Conservation (phyloP, 2,888 invertebrate genomes). For the Proisotoma minuta region DNA sequence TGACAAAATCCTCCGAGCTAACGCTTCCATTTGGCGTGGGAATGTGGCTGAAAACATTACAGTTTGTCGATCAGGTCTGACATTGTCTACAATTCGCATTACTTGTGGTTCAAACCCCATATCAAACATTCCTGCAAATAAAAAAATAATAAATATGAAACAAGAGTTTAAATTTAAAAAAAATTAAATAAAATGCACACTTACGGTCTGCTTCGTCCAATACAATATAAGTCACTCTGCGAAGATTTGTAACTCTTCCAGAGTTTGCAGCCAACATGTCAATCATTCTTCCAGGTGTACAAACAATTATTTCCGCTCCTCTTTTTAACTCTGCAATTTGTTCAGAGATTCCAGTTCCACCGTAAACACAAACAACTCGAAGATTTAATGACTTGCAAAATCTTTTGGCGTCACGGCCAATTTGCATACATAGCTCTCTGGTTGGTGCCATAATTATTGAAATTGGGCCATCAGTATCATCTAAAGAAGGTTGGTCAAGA, state of each 20-base stretch:
- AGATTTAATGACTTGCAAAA: conserved; percentile 84
- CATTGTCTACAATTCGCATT: conserved; percentile 95
- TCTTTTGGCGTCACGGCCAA: conserved; percentile 89
- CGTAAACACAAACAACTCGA: conserved; percentile 93
- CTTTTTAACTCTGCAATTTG: conserved; percentile 94
- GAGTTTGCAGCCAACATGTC: conserved; percentile 99
- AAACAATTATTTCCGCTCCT: conserved; percentile 96
- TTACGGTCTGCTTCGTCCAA: conserved; percentile 98
- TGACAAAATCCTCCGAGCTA: conserved; percentile 85
- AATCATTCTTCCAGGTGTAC: conserved; percentile 99
- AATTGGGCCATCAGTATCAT: conserved; percentile 95
- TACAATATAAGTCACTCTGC: conserved; percentile 95
- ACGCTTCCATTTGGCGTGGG: conserved; percentile 97
- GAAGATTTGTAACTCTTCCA: conserved; percentile 87
- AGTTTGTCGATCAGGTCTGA: conserved; percentile 93
- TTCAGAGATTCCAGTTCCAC: conserved; percentile 94
- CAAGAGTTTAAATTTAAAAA: background rate
- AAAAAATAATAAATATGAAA: background rate
- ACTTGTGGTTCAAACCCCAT: conserved; percentile 99
- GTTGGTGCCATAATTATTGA: conserved; percentile 98
- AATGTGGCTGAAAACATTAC: conserved; percentile 99
- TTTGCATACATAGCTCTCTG: conserved; percentile 96
- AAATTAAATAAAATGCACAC: conserved; percentile 50
- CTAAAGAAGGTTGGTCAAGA: conserved; percentile 85
- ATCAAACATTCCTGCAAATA: conserved; percentile 63